phyloP scores from a whole-genome alignment of 2,797 vertebrate genomes.

The Hemibagrus guttatus region DNA sequence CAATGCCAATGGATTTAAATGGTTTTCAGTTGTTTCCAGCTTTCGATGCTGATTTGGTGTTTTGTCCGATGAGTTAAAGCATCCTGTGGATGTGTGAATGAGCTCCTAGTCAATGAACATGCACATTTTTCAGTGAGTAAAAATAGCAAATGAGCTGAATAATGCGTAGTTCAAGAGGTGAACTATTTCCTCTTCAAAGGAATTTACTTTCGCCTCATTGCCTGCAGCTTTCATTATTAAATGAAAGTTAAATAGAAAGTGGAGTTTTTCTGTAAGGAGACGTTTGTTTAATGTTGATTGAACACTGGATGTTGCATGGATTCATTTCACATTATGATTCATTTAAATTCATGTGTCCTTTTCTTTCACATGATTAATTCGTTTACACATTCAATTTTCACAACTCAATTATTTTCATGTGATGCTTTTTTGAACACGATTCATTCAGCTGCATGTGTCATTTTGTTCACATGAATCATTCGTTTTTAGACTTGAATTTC shows the following conservation, averaged over 20 bases:
- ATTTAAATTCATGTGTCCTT: too few species aligned
- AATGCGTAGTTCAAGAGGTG: slow-evolving; percentile 28
- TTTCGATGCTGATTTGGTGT: slow-evolving; percentile 45
- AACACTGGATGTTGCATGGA: not conserved
- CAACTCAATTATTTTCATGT: not conserved
- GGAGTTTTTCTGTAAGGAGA: not conserved
- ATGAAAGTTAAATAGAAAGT: not conserved
- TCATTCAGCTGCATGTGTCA: not conserved
- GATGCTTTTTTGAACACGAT: not conserved
- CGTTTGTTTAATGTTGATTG: not conserved
- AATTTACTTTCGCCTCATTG: slow-evolving; percentile 6
- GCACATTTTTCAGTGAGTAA: slow-evolving; percentile 19
- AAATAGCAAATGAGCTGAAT: slow-evolving; percentile 48
- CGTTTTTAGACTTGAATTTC: not conserved
- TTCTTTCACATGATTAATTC: not conserved
- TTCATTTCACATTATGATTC: not conserved
- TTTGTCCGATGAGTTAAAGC: slow-evolving; percentile 17
- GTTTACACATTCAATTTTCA: not conserved
- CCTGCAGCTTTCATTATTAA: not conserved
- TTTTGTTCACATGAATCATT: not conserved
- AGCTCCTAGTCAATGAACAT: slow-evolving; percentile 32
- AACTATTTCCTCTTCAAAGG: not conserved
- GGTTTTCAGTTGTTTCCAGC: slow-evolving; percentile 23
- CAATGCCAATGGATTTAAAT: slow-evolving; percentile 26
- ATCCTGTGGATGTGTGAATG: slow-evolving; percentile 35